Evolutionary conservation across 2,888 invertebrate species (phyloP).

Genomic region (Acrocyrtus sp.): DNA sequence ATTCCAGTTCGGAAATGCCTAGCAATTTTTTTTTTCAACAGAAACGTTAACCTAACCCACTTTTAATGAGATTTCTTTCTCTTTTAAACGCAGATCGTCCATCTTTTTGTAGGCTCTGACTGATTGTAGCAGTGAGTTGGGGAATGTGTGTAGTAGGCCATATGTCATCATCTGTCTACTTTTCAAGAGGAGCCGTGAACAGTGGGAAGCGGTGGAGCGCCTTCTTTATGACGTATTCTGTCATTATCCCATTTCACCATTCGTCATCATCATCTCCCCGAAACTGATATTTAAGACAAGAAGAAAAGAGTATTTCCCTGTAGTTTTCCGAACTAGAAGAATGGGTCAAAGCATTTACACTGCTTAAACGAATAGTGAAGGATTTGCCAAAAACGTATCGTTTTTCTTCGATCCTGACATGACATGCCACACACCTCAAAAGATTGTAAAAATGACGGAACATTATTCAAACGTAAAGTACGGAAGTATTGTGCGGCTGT

Average conservation of each 20-base stretch:
- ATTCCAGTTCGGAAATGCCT: too few species aligned
- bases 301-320: neutral
- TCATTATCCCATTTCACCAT: slow-evolving; percentile 43
- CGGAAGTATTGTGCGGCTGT: too few species aligned
- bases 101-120: neutral
- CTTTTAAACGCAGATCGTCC: too few species aligned
- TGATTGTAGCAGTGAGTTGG: neutral
- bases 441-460: too few species aligned
- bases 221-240: slow-evolving; percentile 12
- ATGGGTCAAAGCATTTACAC: too few species aligned
- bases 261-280: slow-evolving; percentile 29
- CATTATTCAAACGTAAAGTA: too few species aligned
- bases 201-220: neutral
- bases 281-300: too few species aligned
- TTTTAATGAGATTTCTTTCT: slow-evolving; percentile 40
- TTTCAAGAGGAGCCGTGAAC: slow-evolving; percentile 2
- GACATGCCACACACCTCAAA: slow-evolving; percentile 16
- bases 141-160: slow-evolving; percentile 14
- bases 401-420: slow-evolving; percentile 26
- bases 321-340: neutral
- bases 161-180: slow-evolving; percentile 48
- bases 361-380: neutral
- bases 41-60: too few species aligned
- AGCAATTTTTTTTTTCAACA: too few species aligned
- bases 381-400: slow-evolving; percentile 24